A percentile compares a stretch with the other conserved stretches of the same genome.
Evolutionary conservation across 2,113 vertebrate genomes (phyloP).

Genomic region (Ptilonorhynchus violaceus): DNA sequence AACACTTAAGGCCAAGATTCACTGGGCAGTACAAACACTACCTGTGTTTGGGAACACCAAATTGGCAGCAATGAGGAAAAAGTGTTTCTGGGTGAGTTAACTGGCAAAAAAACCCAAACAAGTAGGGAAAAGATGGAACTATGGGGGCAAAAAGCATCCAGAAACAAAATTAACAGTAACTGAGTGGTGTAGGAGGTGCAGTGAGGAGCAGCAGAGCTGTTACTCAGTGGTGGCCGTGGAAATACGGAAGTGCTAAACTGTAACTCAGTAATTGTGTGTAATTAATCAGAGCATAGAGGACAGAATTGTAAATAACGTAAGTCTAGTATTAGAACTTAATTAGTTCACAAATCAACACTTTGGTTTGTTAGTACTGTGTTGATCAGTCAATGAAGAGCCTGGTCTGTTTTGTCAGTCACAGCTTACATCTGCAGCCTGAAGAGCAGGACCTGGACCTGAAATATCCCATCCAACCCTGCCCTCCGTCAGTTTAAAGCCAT

Average conservation of each 20-base stretch:
- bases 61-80: not conserved
- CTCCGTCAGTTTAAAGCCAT: not conserved
- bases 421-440: not conserved
- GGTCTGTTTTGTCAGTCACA: not conserved
- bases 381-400: not conserved
- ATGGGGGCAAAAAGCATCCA: rapidly evolving
- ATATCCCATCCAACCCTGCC: not conserved
- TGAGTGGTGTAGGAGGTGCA: not conserved
- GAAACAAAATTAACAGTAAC: not conserved
- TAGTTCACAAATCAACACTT: not conserved
- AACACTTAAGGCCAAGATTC: not conserved
- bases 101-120: rapidly evolving
- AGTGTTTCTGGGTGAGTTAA: not conserved
- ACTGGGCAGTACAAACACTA: not conserved
- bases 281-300: not conserved
- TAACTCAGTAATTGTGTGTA: not conserved
- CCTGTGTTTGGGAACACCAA: not conserved
- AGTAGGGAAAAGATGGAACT: not conserved
- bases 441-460: not conserved
- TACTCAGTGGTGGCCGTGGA: not conserved
- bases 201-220: not conserved
- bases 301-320: not conserved
- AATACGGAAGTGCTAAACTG: not conserved
- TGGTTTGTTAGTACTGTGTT: not conserved
- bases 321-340: not conserved